These are phyloP conservation scores for Enoplosus armatus DNA, from an alignment of 2,797 vertebrate genomes.

Conservation along the genomic window DNA sequence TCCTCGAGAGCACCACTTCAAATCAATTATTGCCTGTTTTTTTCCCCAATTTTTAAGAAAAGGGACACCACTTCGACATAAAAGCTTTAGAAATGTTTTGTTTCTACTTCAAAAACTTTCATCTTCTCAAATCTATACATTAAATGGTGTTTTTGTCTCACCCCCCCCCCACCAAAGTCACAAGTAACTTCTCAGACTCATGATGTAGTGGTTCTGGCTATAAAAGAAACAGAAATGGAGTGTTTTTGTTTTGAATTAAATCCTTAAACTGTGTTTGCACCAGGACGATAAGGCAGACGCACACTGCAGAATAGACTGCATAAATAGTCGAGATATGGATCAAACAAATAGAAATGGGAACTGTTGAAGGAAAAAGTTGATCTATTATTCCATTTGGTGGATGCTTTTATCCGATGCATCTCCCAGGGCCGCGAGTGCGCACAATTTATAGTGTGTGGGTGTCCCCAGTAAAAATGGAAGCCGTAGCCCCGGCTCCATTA, in stretches of 20 bases:
- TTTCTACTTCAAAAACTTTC: background rate
- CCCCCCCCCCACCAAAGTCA: background rate
- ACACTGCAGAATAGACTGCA: background rate
- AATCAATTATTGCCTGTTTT: background rate
- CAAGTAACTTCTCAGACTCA: background rate
- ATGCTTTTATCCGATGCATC: constrained; percentile 37
- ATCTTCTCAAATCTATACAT: too few species aligned
- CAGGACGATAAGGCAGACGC: background rate
- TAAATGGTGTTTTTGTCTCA: background rate
- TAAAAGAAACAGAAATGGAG: constrained; percentile 10
- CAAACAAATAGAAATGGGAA: constrained; percentile 16
- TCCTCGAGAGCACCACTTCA: background rate
- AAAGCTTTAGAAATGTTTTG: background rate
- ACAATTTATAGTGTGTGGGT: constrained; percentile 44
- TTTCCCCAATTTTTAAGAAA: background rate
- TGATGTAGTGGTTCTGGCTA: background rate
- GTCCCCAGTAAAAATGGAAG: constrained; percentile 38
- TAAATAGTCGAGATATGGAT: constrained; percentile 8
- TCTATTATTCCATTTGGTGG: constrained; percentile 49
- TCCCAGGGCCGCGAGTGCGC: background rate
- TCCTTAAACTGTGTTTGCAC: constrained; percentile 7
- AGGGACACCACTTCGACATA: background rate
- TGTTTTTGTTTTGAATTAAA: constrained; percentile 3
- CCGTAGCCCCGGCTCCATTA: constrained; percentile 23
- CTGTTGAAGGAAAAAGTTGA: constrained; percentile 19